These are phyloP conservation scores for Petrosia ficiformis DNA, from an alignment of 37 sponge, comb jelly and placozoan genomes.

Conservation along the genomic window DNA sequence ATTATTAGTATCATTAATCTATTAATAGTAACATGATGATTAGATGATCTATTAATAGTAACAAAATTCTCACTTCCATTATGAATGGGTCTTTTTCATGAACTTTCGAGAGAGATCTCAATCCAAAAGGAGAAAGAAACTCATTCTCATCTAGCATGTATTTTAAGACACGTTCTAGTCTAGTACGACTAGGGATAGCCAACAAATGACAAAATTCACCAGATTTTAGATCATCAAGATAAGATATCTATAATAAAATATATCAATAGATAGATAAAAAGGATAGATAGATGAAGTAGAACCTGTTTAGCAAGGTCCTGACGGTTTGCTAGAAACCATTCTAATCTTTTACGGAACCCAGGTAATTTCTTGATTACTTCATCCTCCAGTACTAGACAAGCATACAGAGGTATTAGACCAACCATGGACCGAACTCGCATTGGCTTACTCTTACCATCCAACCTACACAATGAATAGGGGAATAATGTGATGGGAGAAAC, in stretches of 20 bases:
- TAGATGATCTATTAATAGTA: too few relatives aligned
- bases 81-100: conserved; percentile 76
- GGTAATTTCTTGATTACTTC: conserved; percentile 81
- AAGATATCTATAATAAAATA: conserved; percentile 59
- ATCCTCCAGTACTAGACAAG: conserved; percentile 91
- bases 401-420: conserved; percentile 92
- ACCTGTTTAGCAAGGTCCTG: conserved; percentile 80
- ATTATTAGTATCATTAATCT: too few relatives aligned
- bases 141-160: conserved; percentile 94
- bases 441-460: conserved; percentile 56
- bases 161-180: conserved; percentile 64
- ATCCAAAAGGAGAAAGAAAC: conserved; percentile 91
- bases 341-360: conserved; percentile 79
- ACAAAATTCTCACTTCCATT: conserved; percentile 66
- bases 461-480: conserved; percentile 8
- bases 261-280: background rate
- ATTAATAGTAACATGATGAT: too few relatives aligned
- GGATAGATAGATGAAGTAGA: background rate
- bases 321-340: conserved; percentile 92
- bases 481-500: background rate
- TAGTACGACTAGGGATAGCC: conserved; percentile 77
- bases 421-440: conserved; percentile 91
- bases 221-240: conserved; percentile 51
- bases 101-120: conserved; percentile 89
- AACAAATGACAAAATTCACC: conserved; percentile 74